Evolutionary conservation across 2,888 invertebrate genomes (phyloP), one percentile per base, ranked within the genome.

Genomic region (Piscicola geometra): DNA sequence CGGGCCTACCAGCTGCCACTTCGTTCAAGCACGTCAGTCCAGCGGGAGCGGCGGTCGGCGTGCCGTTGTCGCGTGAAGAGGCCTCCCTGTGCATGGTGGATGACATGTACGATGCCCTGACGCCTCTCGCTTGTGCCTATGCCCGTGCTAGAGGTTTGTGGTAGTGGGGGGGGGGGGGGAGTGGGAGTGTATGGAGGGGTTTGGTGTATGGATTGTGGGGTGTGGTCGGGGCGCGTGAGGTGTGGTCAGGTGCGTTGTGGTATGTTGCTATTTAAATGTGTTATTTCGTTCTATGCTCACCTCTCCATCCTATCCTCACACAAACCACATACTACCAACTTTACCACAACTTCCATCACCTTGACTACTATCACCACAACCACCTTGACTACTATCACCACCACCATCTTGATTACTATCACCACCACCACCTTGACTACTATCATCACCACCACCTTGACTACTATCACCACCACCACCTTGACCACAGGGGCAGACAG

Each of bases 1-100:
- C 95, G 9, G 89, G 89, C 2, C 84, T 94, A 36, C 94, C 97
- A 0, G 86, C 87, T 0, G 96, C 98, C 0, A 94, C 97, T 0
- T 97, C 96, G 76, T 98, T 99, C 86, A 99, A 99, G 84, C 98
- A 99, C 84, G 97, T 98, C 5, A 96, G 96, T 35, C 98, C 98
- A 0, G 97, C 98, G 21, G 97, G 97, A 1, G 97, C 96, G 0
- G 97, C 97, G 73, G 91, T 98, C 0, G 96, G 92, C 0, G 87
- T 91, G 47, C 91, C 94, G 0, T 87, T 98, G 47, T 89, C 89
- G 77, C 85, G 87, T 2, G 90, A 90, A 50, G 87, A 94, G 89
- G 93, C 93, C 0, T 90, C 91, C 82, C 89, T 96, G 0, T 97
- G 95, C 83, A 94, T 95, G 92, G 96, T 97, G 1, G 90, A 92